Evolutionary conservation across 1,140 invertebrate species (phyloP).

Genomic region (Cataglyphis hispanica): DNA sequence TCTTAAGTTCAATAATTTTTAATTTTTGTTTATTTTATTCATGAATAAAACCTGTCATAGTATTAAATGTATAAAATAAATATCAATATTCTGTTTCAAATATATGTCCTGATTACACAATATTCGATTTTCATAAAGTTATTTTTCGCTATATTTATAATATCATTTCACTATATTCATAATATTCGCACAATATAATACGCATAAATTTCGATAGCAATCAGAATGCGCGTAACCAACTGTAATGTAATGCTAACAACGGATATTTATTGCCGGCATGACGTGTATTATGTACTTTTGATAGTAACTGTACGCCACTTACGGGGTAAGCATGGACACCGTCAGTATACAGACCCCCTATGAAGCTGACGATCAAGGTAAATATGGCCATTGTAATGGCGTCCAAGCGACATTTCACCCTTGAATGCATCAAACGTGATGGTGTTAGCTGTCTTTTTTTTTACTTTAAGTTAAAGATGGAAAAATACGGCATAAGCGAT

Average conservation of each 20-base stretch:
- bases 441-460: background rate
- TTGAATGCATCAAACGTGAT: constrained; percentile 61
- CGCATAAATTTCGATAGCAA: constrained; percentile 17
- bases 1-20: too few species aligned
- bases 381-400: constrained; percentile 85
- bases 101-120: too few species aligned
- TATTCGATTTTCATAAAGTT: background rate
- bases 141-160: background rate
- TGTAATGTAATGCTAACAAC: background rate
- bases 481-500: background rate
- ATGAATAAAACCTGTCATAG: too few species aligned
- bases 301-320: constrained; percentile 78
- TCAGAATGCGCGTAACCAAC: background rate
- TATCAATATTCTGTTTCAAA: too few species aligned
- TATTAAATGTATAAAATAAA: too few species aligned
- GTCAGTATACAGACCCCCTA: constrained; percentile 77
- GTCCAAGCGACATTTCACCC: constrained; percentile 77
- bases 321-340: constrained; percentile 79
- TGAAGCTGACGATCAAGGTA: constrained; percentile 79
- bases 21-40: too few species aligned
- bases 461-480: constrained; percentile 19
- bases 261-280: constrained; percentile 5
- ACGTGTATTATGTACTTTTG: constrained; percentile 71
- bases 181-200: constrained; percentile 9
- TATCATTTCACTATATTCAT: background rate